Evolutionary conservation across 2,888 invertebrate genomes (phyloP).

Genomic region (Lymantria monacha): DNA sequence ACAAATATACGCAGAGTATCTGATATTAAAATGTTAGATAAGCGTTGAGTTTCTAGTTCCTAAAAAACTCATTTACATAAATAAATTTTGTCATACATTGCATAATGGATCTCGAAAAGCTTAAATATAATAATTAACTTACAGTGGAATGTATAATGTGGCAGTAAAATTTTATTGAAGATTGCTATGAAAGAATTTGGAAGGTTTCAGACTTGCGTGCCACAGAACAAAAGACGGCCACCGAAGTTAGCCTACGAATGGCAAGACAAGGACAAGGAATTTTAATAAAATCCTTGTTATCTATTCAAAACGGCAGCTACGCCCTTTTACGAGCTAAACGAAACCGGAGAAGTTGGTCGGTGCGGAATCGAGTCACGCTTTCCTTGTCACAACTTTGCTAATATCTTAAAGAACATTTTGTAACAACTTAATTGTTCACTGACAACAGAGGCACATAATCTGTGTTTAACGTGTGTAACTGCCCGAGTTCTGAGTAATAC

Average conservation of each 20-base stretch:
- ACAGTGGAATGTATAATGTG: slow-evolving; percentile 42
- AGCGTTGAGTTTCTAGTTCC: too few relatives aligned
- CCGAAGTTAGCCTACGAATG: slow-evolving; percentile 50
- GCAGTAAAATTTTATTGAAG: slow-evolving; percentile 59
- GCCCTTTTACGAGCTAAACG: slow-evolving; percentile 71
- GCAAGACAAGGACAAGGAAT: slow-evolving; percentile 75
- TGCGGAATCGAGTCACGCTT: slow-evolving; percentile 46
- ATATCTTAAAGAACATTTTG: slow-evolving; percentile 58
- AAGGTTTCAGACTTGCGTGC: slow-evolving; percentile 57
- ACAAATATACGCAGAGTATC: too few relatives aligned
- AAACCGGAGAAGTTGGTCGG: slow-evolving; percentile 56
- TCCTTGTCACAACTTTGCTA: slow-evolving; percentile 59
- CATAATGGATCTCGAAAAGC: background rate
- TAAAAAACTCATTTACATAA: too few relatives aligned
- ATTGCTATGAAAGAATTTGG: slow-evolving; percentile 50
- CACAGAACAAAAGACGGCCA: slow-evolving; percentile 63
- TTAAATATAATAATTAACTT: too few relatives aligned
- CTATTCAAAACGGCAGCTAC: slow-evolving; percentile 74
- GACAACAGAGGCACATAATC: slow-evolving; percentile 41
- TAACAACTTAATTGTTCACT: slow-evolving; percentile 51
- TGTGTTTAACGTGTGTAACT: slow-evolving; percentile 31
- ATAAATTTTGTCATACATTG: background rate
- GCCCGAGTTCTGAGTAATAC: slow-evolving; percentile 21
- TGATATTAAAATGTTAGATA: too few relatives aligned
- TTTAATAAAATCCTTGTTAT: slow-evolving; percentile 80